Evolutionary conservation across 2,797 vertebrate genomes (phyloP).

Genomic region (Intellagama lesueurii): DNA sequence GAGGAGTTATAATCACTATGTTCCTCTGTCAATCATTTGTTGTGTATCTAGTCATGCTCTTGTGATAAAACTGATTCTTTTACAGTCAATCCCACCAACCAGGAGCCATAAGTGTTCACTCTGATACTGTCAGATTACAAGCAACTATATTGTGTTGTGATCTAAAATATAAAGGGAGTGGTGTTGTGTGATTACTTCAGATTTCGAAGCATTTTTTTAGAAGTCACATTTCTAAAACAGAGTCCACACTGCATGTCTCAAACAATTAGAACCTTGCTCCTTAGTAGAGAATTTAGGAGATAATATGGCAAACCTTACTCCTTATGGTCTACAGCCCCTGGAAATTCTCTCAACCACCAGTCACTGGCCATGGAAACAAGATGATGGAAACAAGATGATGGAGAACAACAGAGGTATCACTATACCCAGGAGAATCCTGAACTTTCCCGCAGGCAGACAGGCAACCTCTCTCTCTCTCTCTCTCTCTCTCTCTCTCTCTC

Average conservation of each 20-base stretch:
- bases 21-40: constrained; percentile 14
- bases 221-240: background rate
- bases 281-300: background rate
- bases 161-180: background rate
- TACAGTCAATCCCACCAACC: constrained; percentile 8
- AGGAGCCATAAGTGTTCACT: background rate
- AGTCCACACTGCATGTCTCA: background rate
- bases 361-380: background rate
- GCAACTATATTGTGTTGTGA: background rate
- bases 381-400: background rate
- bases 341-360: too few species aligned
- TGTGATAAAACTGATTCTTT: constrained; percentile 12
- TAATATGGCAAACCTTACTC: background rate
- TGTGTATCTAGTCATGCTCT: constrained; percentile 17
- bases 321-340: too few species aligned
- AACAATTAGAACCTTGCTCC: background rate
- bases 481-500: too few species aligned
- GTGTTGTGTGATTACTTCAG: background rate
- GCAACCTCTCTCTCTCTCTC: too few species aligned
- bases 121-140: background rate
- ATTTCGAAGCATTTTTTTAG: background rate
- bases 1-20: constrained; percentile 19
- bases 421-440: too few species aligned
- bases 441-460: background rate
- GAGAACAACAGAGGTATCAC: background rate